A percentile compares a stretch with the other conserved stretches of the same genome.
Conservation (phyloP, 2,797 vertebrate genomes). For the Centropyge bicolor region DNA sequence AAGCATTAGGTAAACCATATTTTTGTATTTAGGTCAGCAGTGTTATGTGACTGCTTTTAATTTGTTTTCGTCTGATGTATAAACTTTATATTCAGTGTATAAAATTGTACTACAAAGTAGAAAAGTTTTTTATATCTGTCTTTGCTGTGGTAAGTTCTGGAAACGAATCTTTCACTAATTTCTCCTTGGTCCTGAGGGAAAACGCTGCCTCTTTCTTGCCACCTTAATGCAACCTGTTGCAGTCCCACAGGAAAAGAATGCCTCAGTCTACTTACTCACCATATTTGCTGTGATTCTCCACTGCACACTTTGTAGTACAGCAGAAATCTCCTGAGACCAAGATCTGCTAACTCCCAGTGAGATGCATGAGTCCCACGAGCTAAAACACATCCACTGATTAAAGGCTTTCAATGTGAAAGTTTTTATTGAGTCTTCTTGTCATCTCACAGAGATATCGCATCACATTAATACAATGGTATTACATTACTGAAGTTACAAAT, state of each 20-base stretch:
- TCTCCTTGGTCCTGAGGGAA: constrained; percentile 4
- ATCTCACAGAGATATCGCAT: constrained; percentile 85
- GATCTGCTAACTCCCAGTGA: neutral
- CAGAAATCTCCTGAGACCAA: constrained; percentile 19
- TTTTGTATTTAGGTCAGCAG: neutral
- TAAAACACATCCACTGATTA: constrained; percentile 27
- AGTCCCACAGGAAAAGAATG: constrained; percentile 9
- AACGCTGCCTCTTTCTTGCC: neutral
- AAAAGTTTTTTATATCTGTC: neutral
- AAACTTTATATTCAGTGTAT: neutral
- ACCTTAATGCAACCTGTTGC: constrained; percentile 1
- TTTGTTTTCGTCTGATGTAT: neutral
- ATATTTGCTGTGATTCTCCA: constrained; percentile 14
- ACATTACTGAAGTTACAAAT: constrained; percentile 68
- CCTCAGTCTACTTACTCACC: constrained; percentile 19
- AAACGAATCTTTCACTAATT: constrained; percentile 18
- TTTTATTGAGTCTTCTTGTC: constrained; percentile 76
- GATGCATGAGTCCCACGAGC: neutral
- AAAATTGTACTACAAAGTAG: no score
- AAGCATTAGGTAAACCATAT: neutral
- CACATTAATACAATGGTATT: constrained; percentile 84
- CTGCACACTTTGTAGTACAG: neutral
- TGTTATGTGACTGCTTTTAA: neutral
- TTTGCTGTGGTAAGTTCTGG: neutral
- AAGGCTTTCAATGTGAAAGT: constrained; percentile 84